Evolutionary conservation across 2,113 vertebrate genomes (phyloP).

Genomic region (Thalassarche chlororhynchos): DNA sequence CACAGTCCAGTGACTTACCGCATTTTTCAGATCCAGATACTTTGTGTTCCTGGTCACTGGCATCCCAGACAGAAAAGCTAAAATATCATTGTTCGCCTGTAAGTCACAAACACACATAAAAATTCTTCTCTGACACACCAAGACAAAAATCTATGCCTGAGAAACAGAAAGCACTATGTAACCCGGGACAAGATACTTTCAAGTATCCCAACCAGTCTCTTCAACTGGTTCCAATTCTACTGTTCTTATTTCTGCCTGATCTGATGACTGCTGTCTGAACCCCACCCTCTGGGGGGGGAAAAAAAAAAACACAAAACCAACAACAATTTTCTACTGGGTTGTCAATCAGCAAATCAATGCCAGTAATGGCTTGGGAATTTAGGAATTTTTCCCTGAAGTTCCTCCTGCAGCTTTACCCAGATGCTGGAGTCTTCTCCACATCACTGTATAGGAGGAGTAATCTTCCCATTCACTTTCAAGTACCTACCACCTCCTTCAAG

Average conservation of each 20-base stretch:
- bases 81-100: conserved; percentile 96
- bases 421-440: neutral
- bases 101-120: neutral
- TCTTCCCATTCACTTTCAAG: neutral
- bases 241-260: neutral
- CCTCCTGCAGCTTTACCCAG: neutral
- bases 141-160: neutral
- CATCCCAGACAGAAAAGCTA: conserved; percentile 97
- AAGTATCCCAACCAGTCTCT: neutral
- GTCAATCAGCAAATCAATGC: neutral
- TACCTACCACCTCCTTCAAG: neutral
- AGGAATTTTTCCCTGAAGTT: neutral
- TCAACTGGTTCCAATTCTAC: neutral
- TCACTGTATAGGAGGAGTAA: neutral
- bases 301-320: neutral
- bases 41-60: conserved; percentile 96
- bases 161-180: neutral
- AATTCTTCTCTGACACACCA: neutral
- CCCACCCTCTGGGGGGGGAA: neutral
- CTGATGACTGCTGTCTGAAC: neutral
- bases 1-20: conserved; percentile 75
- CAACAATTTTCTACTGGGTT: neutral
- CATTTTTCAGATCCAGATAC: conserved; percentile 97
- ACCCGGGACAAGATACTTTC: neutral
- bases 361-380: neutral